Evolutionary conservation across 1,140 invertebrate genomes (phyloP), one percentile per base, ranked within the genome.

Genomic region (Eupristina koningsbergeri): DNA sequence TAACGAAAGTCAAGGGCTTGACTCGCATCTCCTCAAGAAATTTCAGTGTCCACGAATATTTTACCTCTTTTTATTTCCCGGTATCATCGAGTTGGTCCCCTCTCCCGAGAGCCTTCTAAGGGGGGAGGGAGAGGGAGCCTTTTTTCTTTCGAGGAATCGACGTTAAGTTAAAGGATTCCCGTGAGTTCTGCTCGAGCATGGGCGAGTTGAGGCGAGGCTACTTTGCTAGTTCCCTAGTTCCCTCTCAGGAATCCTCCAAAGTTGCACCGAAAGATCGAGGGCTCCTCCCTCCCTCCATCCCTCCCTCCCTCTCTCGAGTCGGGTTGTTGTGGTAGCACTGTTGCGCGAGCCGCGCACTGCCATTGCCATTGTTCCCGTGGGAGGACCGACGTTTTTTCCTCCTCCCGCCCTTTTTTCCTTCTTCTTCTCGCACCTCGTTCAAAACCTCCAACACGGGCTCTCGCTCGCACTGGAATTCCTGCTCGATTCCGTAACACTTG

Each of bases 291-390:
- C 53, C 53, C 13, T 13, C 53, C 26, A 19, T 58, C 15, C 61
- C 64, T 15, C 67, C 22, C 58, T 31, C 64, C 2, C 67, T 9
- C 39, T 31, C 26, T 31, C 67, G 29, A 83, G 83, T 86, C 79
- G 61, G 83, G 85, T 50, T n/a, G 39, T 58, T 34, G 17, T 45
- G 58, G 53, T 41, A 36, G 78, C 36, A 22, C 7, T 34, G 36
- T 36, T 71, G 8, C 19, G 36, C 36, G 26, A 15, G 45, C 31
- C 19, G 36, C 36, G 13, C 34, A 34, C 31, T 67, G 71, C 77
- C 34, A 34, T 26, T 67, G 71, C 77, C 83, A 84, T 84, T 84
- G 83, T 84, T 84, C 58, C 83, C 78, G 69, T 61, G 83, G 76
- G 81, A 83, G 73, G 50, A 64, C n/a, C 67, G 7, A 13, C 19